phyloP scores from a whole-genome alignment of 2,888 invertebrate species.

The Eueremaeus valkanovi region DNA sequence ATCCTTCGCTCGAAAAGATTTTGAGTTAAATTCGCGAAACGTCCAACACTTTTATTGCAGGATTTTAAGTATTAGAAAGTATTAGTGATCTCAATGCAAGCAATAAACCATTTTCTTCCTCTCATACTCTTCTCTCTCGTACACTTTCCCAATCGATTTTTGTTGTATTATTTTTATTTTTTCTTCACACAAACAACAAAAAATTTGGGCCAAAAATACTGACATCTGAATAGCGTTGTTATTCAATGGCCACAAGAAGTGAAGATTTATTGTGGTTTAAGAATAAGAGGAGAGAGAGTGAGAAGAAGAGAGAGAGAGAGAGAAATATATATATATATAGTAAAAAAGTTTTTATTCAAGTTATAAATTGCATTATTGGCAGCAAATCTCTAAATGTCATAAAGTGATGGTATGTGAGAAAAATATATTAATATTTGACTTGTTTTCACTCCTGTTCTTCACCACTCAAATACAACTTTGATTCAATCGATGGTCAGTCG shows the following conservation, averaged over 20 bases:
- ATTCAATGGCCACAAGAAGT: slow-evolving; percentile 15
- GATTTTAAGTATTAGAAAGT: slow-evolving; percentile 29
- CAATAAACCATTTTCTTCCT: slow-evolving; percentile 2
- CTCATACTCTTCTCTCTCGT: neutral
- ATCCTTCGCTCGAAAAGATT: slow-evolving; percentile 11
- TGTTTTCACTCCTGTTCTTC: neutral
- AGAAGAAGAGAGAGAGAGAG: too few relatives aligned
- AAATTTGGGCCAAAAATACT: too few relatives aligned
- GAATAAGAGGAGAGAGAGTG: neutral
- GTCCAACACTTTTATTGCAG: slow-evolving; percentile 26
- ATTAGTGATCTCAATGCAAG: slow-evolving; percentile 18
- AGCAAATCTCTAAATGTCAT: slow-evolving; percentile 26
- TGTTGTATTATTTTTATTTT: neutral
- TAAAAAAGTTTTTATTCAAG: neutral
- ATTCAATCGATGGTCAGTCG: neutral
- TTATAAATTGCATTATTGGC: slow-evolving; percentile 29
- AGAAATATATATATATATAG: too few relatives aligned
- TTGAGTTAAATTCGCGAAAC: slow-evolving; percentile 3
- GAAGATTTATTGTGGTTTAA: slow-evolving; percentile 32
- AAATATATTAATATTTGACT: slow-evolving; percentile 9
- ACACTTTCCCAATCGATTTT: neutral
- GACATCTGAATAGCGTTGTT: neutral
- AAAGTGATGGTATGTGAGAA: slow-evolving; percentile 23
- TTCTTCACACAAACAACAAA: too few relatives aligned
- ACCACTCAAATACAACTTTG: neutral